Evolutionary conservation across 2,797 vertebrate species (phyloP), one percentile per base, ranked within the genome.

Genomic region (Odontamblyopus rebecca): DNA sequence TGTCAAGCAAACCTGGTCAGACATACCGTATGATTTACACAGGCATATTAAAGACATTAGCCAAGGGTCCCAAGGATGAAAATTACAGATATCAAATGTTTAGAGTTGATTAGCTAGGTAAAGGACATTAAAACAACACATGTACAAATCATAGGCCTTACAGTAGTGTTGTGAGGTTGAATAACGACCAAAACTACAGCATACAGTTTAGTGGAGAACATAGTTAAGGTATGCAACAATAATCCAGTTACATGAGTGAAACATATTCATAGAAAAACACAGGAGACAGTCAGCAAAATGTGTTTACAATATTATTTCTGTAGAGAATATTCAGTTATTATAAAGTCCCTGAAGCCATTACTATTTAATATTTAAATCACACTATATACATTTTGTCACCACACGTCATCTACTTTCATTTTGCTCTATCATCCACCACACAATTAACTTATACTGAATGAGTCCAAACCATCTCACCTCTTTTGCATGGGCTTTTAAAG

Each of bases 11-110:
- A 59, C 27, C 3, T 26, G 27, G 56, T 26, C 56, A 59, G 5
- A 11, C 54, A 57, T 26, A 59, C 9, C 44, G 16, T 15, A 13
- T 29, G 1, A 29, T 59, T 48, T 48, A 3, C 3, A 44, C 12
- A 53, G 51, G 6, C n/a, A 26, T 23, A 27, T 57, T 27, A 57
- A 26, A 57, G 9, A 29, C n/a, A 8, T 62, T 9, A 19, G 26
- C 29, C 59, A 19, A 35, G 18, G 16, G 32, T 23, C 32, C 30
- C 7, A 38, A 38, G 12, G 26, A 29, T 15, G 27, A 59, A 18
- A 32, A 61, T 13, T 30, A 60, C 26, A 60, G 27, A 60, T 29
- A 60, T 60, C 30, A 60, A 60, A 59, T 59, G 57, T 59, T 35
- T 12, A 59, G 15, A 53, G 13, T 30, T 60, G 5, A 60, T 60